Conservation (phyloP, 2,888 invertebrate species). For the Pseudococcus jackbeardsleyi region DNA sequence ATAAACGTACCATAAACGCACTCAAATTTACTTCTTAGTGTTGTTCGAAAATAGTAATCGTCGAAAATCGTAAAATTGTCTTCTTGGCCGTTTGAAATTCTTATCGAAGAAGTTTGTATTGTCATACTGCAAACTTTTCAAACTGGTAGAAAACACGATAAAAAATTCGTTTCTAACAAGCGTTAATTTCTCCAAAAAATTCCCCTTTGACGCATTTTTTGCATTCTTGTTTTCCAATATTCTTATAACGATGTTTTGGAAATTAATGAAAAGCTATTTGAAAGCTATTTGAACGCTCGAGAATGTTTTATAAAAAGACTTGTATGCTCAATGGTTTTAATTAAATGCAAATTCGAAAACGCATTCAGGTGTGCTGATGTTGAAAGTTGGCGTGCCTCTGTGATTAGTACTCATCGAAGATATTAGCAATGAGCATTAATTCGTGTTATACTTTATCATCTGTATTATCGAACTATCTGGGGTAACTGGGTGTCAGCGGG, state of each 20-base stretch:
- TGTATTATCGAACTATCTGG: neutral
- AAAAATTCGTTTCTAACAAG: neutral
- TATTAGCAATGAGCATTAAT: neutral
- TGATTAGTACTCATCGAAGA: conserved; percentile 16
- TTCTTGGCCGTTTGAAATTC: neutral
- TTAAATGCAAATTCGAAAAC: conserved; percentile 32
- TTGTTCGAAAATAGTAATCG: no score
- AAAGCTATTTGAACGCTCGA: conserved; percentile 3
- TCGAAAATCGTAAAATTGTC: neutral
- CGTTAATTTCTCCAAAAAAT: neutral
- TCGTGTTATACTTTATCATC: neutral
- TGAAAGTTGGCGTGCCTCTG: neutral
- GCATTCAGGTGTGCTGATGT: conserved; percentile 29
- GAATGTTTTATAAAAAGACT: neutral
- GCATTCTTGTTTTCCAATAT: conserved; percentile 33
- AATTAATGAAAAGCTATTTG: conserved; percentile 36
- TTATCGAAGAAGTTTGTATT: neutral
- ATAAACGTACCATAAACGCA: no score
- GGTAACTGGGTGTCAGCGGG: neutral
- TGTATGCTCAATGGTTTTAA: conserved; percentile 5
- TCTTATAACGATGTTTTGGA: conserved; percentile 21
- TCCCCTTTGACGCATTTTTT: neutral
- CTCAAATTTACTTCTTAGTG: no score
- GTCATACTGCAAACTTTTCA: neutral
- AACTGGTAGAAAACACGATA: neutral